Evolutionary conservation across 1,140 invertebrate genomes (phyloP), one percentile per base, ranked within the genome.

Genomic region (Drosophila trapezifrons): DNA sequence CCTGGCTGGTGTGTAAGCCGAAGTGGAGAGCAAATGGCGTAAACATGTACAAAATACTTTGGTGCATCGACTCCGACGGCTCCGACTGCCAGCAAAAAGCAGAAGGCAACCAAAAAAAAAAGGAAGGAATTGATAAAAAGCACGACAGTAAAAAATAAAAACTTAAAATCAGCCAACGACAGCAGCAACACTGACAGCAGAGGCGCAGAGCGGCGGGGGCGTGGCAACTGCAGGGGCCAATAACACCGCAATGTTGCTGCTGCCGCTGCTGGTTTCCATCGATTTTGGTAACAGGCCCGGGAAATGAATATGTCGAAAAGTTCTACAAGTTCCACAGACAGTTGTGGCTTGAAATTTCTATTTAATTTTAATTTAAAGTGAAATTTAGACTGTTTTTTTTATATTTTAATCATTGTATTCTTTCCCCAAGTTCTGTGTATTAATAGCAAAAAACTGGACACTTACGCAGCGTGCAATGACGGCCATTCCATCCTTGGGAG

Each of bases 401-500:
- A n/a, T n/a, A n/a, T n/a, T n/a, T n/a, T n/a, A n/a, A n/a, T n/a
- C n/a, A n/a, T n/a, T n/a, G n/a, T n/a, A n/a, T n/a, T n/a, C 22
- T 22, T 22, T 22, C 22, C 22, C 22, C 22, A 22, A 22, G 22
- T 22, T 22, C 17, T 3, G 3, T 62, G 22, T 3, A 17, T 8
- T 18, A 8, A 20, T 20, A 9, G 13, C 13, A 10, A 13, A n/a
- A 37, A 37, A 12, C 18, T 13, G 2, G 12, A 15, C 83, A 95
- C 96, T 96, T 95, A 99, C 98, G 96, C 81, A 99, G 92, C 35
- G 98, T 98, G 93, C 98, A 99, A 90, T 98, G 98, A 83, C 96
- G 95, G 71, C 98, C 98, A 93, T 99, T 99, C 98, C 98, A 99
- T 59, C 98, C 98, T 92, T 97, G 96, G 18, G 96, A 96, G 92